Evolutionary conservation across 2,888 invertebrate species (phyloP).

Genomic region (Campopleginae sp.): DNA sequence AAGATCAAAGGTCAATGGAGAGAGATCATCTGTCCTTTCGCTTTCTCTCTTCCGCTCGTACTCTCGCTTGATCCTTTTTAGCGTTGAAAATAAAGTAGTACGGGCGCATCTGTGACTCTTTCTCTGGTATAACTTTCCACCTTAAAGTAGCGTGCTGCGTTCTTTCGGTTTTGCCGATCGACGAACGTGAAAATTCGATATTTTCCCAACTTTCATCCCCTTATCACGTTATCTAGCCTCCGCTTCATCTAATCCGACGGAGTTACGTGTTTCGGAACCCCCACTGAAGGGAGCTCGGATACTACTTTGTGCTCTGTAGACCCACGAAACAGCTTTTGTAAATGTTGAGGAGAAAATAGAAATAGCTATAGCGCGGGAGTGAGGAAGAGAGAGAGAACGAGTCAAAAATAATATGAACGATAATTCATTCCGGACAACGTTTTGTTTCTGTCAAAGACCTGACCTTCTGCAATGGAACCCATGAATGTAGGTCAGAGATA

Average conservation of each 20-base stretch:
- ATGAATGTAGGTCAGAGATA: not conserved
- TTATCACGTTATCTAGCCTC: slow-evolving; percentile 43
- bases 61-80: slow-evolving; percentile 3
- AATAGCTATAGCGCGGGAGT: not conserved
- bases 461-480: not conserved
- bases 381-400: not conserved
- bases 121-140: not conserved
- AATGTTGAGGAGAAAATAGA: slow-evolving; percentile 11
- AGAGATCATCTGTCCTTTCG: slow-evolving; percentile 72
- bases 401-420: not conserved
- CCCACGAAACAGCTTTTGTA: slow-evolving; percentile 24
- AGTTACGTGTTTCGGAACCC: slow-evolving; percentile 55
- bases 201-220: slow-evolving; percentile 50
- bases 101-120: slow-evolving; percentile 25
- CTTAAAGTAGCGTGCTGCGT: not conserved
- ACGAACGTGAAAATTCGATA: slow-evolving; percentile 57
- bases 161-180: slow-evolving; percentile 38
- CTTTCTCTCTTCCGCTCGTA: not conserved
- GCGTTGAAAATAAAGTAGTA: slow-evolving; percentile 11
- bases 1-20: slow-evolving; percentile 1
- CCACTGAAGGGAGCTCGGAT: slow-evolving; percentile 1
- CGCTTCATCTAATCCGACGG: slow-evolving; percentile 34
- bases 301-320: slow-evolving; percentile 14
- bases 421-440: not conserved
- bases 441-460: not conserved